Conservation (phyloP, 2,797 vertebrate species). For the Lagocephalus sceleratus region DNA sequence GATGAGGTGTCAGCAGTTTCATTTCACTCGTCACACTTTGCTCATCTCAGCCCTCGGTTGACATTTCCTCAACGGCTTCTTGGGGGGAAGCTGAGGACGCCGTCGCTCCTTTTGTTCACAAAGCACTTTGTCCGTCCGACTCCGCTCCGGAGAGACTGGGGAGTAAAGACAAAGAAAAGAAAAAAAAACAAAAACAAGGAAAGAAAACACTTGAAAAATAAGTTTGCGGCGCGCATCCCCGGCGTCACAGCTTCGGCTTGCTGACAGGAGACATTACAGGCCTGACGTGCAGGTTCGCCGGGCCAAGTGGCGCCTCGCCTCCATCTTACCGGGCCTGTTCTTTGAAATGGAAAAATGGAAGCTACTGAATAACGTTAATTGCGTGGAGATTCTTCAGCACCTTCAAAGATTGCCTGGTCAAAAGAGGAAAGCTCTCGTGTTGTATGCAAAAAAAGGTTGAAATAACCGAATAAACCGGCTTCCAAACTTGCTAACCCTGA, state of each 20-base stretch:
- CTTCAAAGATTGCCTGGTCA: too few relatives aligned
- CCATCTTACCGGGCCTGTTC: too few relatives aligned
- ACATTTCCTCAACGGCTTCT: conserved; percentile 68
- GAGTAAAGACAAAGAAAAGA: conserved; percentile 58
- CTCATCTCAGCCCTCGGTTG: conserved; percentile 69
- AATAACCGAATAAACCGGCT: too few relatives aligned
- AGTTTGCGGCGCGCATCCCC: conserved; percentile 56
- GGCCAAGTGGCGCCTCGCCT: conserved; percentile 63
- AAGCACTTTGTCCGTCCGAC: conserved; percentile 64
- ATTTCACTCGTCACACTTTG: conserved; percentile 63
- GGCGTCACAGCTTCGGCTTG: conserved; percentile 41
- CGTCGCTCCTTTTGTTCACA: conserved; percentile 57
- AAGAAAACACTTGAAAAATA: conserved; percentile 63
- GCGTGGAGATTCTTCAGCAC: too few relatives aligned
- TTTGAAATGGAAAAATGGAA: too few relatives aligned
- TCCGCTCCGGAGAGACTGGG: conserved; percentile 46
- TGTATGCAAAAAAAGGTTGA: too few relatives aligned
- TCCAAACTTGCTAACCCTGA: too few relatives aligned
- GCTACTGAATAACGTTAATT: too few relatives aligned
- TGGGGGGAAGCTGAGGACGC: conserved; percentile 59
- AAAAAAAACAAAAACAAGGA: too few relatives aligned
- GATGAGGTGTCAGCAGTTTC: conserved; percentile 78
- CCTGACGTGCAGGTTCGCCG: conserved; percentile 50
- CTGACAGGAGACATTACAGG: conserved; percentile 34
- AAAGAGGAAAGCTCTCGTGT: too few relatives aligned